Percentiles rank a stretch among this genome's conserved stretches.
phyloP scores from a whole-genome alignment of 92 coral and sea anemone genomes.

The Hydrozoanthus gracilis region DNA sequence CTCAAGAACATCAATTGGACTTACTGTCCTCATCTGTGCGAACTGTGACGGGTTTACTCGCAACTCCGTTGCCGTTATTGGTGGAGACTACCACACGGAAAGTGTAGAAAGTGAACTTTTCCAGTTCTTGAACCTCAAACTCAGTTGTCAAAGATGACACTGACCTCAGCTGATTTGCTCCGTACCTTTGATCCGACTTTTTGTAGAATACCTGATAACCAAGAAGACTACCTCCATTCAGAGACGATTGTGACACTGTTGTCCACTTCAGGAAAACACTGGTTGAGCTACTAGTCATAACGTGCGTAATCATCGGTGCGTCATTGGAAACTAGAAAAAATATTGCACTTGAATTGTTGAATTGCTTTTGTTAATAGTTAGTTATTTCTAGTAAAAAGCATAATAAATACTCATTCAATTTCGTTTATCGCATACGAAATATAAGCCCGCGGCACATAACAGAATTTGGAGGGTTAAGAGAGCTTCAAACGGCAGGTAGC shows the following conservation, averaged over 20 bases:
- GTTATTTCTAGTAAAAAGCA: no score
- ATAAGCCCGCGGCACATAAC: no score
- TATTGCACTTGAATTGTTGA: no score
- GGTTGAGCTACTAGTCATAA: slow-evolving; percentile 56
- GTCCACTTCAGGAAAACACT: slow-evolving; percentile 52
- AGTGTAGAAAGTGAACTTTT: slow-evolving; percentile 58
- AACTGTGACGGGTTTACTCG: slow-evolving; percentile 59
- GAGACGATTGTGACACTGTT: slow-evolving; percentile 23
- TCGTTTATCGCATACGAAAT: no score
- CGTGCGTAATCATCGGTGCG: slow-evolving; percentile 22
- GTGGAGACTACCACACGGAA: slow-evolving; percentile 68
- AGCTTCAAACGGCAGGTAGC: no score
- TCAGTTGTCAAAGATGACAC: slow-evolving; percentile 39
- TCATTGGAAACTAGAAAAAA: slow-evolving; percentile 48
- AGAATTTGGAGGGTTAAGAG: no score
- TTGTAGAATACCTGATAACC: slow-evolving; percentile 60
- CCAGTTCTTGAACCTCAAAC: slow-evolving; percentile 41
- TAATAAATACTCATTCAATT: no score
- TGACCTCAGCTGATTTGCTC: slow-evolving; percentile 4
- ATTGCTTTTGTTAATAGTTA: no score
- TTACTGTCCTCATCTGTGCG: slow-evolving; percentile 80
- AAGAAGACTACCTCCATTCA: slow-evolving; percentile 43
- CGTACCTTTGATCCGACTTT: slow-evolving; percentile 10
- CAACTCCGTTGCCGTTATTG: slow-evolving; percentile 69
- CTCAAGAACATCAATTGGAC: neutral